Evolutionary conservation across 2,888 invertebrate species (phyloP).

Genomic region (Lymantria dispar): DNA sequence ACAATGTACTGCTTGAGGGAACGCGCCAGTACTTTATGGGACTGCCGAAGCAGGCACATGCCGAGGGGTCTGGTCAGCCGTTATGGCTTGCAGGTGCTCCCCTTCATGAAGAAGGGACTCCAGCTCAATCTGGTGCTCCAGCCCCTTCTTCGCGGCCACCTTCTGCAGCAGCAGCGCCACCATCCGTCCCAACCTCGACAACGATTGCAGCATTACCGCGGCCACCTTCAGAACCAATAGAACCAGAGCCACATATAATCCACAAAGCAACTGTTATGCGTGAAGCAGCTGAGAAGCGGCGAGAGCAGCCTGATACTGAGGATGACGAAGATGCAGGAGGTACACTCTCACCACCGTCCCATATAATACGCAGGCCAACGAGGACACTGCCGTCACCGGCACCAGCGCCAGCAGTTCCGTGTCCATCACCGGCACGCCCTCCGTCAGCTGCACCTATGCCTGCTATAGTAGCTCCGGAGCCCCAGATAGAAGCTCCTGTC

Average conservation of each 20-base stretch:
- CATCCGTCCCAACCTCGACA: constrained; percentile 51
- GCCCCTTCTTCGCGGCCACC: constrained; percentile 74
- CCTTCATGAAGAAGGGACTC: constrained; percentile 63
- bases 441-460: constrained; percentile 54
- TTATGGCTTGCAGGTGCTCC: constrained; percentile 61
- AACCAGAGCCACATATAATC: constrained; percentile 80
- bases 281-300: constrained; percentile 74
- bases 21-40: constrained; percentile 92
- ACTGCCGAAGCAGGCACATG: constrained; percentile 83
- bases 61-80: constrained; percentile 60
- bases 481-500: constrained; percentile 49
- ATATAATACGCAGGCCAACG: constrained; percentile 72
- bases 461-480: constrained; percentile 44
- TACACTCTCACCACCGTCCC: constrained; percentile 74
- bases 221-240: constrained; percentile 73
- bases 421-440: constrained; percentile 66
- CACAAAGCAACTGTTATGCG: constrained; percentile 81
- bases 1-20: constrained; percentile 92
- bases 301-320: constrained; percentile 69
- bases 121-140: constrained; percentile 70
- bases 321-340: constrained; percentile 67
- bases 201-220: constrained; percentile 63
- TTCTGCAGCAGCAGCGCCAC: constrained; percentile 74
- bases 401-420: constrained; percentile 56
- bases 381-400: constrained; percentile 66